Conservation (phyloP, 2,113 vertebrate species). For the Diadophis punctatus region DNA sequence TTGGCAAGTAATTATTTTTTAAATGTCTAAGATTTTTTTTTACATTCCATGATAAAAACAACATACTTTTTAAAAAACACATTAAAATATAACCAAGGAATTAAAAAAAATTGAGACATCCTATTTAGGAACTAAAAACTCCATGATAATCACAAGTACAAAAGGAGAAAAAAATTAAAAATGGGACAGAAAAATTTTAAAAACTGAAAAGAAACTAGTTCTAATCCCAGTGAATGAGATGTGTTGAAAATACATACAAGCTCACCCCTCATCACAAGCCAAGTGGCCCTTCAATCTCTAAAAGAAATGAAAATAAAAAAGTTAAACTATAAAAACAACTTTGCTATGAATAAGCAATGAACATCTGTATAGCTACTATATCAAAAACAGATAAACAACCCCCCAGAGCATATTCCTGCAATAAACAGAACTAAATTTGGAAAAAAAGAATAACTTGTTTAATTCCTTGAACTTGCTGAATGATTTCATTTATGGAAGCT, state of each 20-base stretch:
- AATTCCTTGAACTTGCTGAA: background rate
- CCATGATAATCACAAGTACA: background rate
- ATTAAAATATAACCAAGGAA: background rate
- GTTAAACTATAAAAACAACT: background rate
- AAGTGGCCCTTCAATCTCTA: background rate
- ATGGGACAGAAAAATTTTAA: background rate
- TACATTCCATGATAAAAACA: background rate
- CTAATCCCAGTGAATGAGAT: background rate
- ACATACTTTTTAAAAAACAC: background rate
- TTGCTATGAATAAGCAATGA: background rate
- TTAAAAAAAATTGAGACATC: background rate
- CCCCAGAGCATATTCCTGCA: background rate
- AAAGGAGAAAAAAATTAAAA: background rate
- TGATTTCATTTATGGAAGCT: background rate
- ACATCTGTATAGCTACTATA: background rate
- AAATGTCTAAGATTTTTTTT: background rate
- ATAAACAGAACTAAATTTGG: background rate
- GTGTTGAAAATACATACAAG: background rate
- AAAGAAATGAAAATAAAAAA: background rate
- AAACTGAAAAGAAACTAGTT: background rate
- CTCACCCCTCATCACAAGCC: background rate
- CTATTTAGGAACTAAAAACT: background rate
- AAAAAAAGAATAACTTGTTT: background rate
- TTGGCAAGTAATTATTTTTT: background rate
- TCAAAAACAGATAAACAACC: background rate